These are phyloP conservation scores for Chondrosia reniformis DNA, from an alignment of 37 sponge, comb jelly and placozoan species.

Conservation along the genomic window DNA sequence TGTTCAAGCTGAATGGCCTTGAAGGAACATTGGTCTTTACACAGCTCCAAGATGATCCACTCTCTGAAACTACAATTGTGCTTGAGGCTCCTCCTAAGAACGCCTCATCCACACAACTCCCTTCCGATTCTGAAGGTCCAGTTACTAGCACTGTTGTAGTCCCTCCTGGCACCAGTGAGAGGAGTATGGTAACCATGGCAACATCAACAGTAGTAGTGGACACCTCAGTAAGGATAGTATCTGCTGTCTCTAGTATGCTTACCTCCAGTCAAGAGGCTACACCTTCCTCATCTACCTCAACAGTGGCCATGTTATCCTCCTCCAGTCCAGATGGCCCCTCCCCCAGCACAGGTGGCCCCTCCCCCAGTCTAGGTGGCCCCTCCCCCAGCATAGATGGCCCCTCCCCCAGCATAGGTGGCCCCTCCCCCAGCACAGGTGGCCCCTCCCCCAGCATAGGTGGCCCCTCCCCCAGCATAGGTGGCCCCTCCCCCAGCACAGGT, in stretches of 20 bases:
- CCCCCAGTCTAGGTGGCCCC: not conserved
- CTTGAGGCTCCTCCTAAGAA: no score
- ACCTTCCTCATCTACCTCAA: not conserved
- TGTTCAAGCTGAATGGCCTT: slow-evolving; percentile 16
- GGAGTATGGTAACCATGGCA: no score
- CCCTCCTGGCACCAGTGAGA: no score
- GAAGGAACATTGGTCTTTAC: slow-evolving; percentile 34
- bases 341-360: not conserved
- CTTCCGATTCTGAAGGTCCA: no score
- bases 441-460: not conserved
- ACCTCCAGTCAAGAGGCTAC: not conserved
- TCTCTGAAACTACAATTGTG: slow-evolving; percentile 52
- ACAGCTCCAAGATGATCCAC: slow-evolving; percentile 63
- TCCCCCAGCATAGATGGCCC: not conserved
- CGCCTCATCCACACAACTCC: no score
- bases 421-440: not conserved
- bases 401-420: not conserved
- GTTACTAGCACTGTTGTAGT: no score
- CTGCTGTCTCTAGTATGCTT: no score
- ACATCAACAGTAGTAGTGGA: no score
- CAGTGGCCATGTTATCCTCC: not conserved
- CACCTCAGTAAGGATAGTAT: no score
- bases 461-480: no score
- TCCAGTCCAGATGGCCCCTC: not conserved
- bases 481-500: no score